Evolutionary conservation across 2,888 invertebrate species (phyloP).

Genomic region (Drosophila rellima): DNA sequence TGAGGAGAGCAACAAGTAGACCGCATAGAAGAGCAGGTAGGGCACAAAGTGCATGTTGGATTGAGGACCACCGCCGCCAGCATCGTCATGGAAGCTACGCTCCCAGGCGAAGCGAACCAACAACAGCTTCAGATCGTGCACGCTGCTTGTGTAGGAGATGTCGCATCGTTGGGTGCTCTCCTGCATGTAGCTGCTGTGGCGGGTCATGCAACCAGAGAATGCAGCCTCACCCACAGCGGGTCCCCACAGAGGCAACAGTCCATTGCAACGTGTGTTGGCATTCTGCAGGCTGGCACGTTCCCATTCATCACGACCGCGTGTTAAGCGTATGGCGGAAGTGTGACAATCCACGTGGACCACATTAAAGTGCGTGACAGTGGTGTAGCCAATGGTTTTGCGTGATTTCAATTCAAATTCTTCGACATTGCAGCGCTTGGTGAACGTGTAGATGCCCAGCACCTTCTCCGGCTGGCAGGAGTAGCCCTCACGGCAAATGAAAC

Average conservation of each 20-base stretch:
- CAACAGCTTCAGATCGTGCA: conserved; percentile 97
- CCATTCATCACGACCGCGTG: conserved; percentile 96
- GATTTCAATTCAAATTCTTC: conserved; percentile 97
- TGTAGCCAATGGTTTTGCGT: conserved; percentile 93
- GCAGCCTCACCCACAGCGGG: conserved; percentile 96
- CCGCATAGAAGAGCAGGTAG: conserved; percentile 96
- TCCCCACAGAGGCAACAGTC: conserved; percentile 98
- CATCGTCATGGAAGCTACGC: conserved; percentile 98
- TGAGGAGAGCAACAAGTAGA: conserved; percentile 96
- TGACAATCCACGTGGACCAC: conserved; percentile 99
- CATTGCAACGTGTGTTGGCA: conserved; percentile 99
- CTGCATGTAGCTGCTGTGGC: conserved; percentile 94
- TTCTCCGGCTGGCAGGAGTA: conserved; percentile 98
- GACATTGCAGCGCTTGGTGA: conserved; percentile 96
- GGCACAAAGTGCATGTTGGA: conserved; percentile 99
- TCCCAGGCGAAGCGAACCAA: conserved; percentile 96
- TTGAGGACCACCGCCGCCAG: conserved; percentile 98
- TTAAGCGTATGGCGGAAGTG: conserved; percentile 95
- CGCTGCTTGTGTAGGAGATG: conserved; percentile 86
- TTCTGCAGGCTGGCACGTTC: conserved; percentile 99
- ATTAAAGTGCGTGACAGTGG: conserved; percentile 99
- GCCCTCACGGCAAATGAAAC: conserved; percentile 99
- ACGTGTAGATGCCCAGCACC: conserved; percentile 98
- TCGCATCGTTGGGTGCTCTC: conserved; percentile 86
- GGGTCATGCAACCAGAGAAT: conserved; percentile 96